Base-by-base conservation (phyloP, 2,797 vertebrate species). In the Scarus forsteni region DNA sequence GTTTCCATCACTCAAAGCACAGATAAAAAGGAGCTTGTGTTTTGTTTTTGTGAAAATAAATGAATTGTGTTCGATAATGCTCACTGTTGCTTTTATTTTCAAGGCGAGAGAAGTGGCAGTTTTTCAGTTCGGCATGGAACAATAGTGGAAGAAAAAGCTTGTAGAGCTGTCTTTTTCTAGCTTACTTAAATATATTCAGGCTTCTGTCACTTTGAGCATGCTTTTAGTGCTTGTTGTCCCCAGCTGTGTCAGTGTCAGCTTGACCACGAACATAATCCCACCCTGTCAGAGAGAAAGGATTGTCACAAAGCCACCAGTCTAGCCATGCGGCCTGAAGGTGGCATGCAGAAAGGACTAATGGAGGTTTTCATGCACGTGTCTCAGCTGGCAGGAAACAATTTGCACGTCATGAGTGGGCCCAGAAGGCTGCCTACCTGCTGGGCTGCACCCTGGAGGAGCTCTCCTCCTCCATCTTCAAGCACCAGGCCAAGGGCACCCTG, bases 321-420 rank as follows among this genome's bases (percentile, higher is more conserved):
- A 66, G 66, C 67, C 67, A 9, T 72, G 68, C 70, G 14, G 75
- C 83, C 71, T 56, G 49, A 52, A 34, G 75, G 70, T 65, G 40
- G 66, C 77, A 89, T 89, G 84, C 90, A 88, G 80, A 84, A 61
- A 63, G 70, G 68, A 65, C 84, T 92, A 90, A 92, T 92, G 90
- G 87, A 81, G 67, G 80, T 89, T 90, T 91, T 90, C 68, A 81
- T 91, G 81, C 85, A 80, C 58, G 69, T 86, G 84, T 92, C 89
- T 90, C 96, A 99, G 98, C 94, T 42, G 98, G 98, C 70, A 96
- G 97, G 69, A 99, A 95, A 92, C 98, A 99, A 94, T 99, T 99
- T 95, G 97, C 97, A 36, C 96, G 97, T 74, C 98, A 99, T 0
- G 98, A 99, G 87, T 99, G 97, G 98, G 98, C 97, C 70, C 98